phyloP scores from a whole-genome alignment of 1,140 invertebrate species.

The Trypoxylus dichotomus region DNA sequence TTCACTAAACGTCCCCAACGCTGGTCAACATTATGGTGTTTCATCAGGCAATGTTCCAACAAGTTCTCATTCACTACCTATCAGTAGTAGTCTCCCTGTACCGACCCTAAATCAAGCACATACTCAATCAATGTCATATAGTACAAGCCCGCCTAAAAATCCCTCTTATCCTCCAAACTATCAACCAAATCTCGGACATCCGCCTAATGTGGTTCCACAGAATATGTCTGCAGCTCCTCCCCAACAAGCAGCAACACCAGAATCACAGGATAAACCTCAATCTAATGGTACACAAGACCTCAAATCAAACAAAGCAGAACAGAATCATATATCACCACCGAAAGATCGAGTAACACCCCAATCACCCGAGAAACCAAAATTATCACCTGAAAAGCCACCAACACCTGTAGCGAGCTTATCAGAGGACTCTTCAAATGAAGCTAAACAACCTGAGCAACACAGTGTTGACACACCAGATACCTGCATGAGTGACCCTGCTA shows the following conservation, averaged over 20 bases:
- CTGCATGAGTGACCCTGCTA: constrained; percentile 6
- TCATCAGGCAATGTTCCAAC: constrained; percentile 33
- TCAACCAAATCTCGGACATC: constrained; percentile 39
- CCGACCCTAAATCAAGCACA: constrained; percentile 36
- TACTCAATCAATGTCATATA: constrained; percentile 28
- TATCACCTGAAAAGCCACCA: constrained; percentile 15
- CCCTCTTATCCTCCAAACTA: constrained; percentile 38
- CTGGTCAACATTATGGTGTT: constrained; percentile 35
- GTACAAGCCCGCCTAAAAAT: constrained; percentile 36
- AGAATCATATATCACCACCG: constrained; percentile 34
- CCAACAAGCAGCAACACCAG: constrained; percentile 2
- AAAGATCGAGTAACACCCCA: constrained; percentile 22
- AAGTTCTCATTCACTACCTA: constrained; percentile 33
- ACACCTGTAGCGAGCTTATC: constrained; percentile 3
- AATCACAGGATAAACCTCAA: constrained; percentile 39
- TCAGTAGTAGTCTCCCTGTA: constrained; percentile 41
- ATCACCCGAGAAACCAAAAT: constrained; percentile 29
- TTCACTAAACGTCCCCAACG: constrained; percentile 40
- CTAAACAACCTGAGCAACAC: constrained; percentile 15
- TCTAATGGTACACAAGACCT: constrained; percentile 42
- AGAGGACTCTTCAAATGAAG: constrained; percentile 26
- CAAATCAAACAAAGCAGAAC: constrained; percentile 34
- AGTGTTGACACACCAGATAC: not conserved
- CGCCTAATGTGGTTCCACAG: constrained; percentile 34
- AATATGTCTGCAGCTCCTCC: not conserved